Evolutionary conservation across 2,113 vertebrate genomes (phyloP).

Genomic region (Salvelinus fontinalis): DNA sequence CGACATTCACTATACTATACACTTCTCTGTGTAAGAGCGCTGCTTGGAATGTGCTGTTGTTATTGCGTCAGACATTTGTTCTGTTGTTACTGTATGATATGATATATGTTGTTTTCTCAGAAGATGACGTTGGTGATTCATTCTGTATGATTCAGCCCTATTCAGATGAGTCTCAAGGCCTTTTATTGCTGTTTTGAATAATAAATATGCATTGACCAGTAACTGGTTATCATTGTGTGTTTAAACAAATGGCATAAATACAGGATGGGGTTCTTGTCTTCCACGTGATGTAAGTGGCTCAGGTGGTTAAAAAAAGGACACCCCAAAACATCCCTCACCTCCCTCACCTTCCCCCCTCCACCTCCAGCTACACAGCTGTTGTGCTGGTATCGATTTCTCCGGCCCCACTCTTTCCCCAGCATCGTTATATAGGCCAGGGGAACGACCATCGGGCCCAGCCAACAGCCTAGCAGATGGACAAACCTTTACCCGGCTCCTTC

Average conservation of each 20-base stretch:
- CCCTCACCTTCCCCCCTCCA: neutral
- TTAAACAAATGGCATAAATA: too few species aligned
- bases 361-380: neutral
- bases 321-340: slow-evolving; percentile 62
- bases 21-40: neutral
- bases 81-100: neutral
- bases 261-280: too few species aligned
- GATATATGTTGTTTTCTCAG: neutral
- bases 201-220: too few species aligned
- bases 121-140: neutral
- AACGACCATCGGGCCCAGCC: neutral
- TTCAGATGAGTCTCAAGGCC: too few species aligned
- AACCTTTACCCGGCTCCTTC: neutral
- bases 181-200: too few species aligned
- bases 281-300: slow-evolving; percentile 51
- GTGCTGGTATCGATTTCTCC: neutral
- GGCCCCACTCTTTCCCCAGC: neutral
- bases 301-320: slow-evolving; percentile 66
- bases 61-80: slow-evolving; percentile 33
- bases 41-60: neutral
- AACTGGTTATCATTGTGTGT: too few species aligned
- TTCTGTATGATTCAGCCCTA: neutral
- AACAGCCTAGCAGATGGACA: neutral
- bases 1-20: too few species aligned
- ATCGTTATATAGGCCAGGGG: neutral